Evolutionary conservation across 2,888 invertebrate species (phyloP), one percentile per base, ranked within the genome.

Genomic region (Caenorhabditis japonica): DNA sequence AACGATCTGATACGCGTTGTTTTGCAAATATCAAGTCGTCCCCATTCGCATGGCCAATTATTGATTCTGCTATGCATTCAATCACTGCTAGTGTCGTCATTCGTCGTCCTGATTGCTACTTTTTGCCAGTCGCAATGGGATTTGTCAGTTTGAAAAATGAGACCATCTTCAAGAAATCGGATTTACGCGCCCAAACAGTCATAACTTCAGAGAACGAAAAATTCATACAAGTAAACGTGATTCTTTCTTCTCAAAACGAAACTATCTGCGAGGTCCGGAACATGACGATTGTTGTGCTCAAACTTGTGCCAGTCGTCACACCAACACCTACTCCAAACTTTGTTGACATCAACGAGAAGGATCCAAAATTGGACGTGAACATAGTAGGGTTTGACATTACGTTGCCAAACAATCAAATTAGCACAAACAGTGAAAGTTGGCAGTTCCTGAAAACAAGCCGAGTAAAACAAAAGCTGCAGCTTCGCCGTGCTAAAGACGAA

Each of bases 191-290:
- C 13, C 47, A 49, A 39, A 55, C 56, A 5, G 39, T 66, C 4
- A 68, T 79, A 33, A 61, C 72, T 3, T 73, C 76, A 5, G 74
- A 76, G 46, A 78, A 71, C 15, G 78, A 78, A 15, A 80, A 80
- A 30, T 80, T 80, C 71, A 75, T 80, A 8, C 76, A 78, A 64
- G 73, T 76, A 33, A 76, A 76, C 46, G 70, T 76, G 4, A 23
- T 38, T 4, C 36, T 78, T 15, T 44, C 56, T 1, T 55, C 73
- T 25, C 70, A 56, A 5, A 56, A 60, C 2, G 27, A 41, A 13
- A 51, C 71, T 8, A 60, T 78, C 12, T 74, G 71, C 13, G 75
- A 76, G 47, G 64, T 70, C n/a, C 38, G 62, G 4, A 79, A 76
- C 39, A 74, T 62, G 75, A 75, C 75, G 12, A 76, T 72, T 13